Base-by-base conservation (phyloP, 2,888 invertebrate species). In the Hirtodrosophila confusa region DNA sequence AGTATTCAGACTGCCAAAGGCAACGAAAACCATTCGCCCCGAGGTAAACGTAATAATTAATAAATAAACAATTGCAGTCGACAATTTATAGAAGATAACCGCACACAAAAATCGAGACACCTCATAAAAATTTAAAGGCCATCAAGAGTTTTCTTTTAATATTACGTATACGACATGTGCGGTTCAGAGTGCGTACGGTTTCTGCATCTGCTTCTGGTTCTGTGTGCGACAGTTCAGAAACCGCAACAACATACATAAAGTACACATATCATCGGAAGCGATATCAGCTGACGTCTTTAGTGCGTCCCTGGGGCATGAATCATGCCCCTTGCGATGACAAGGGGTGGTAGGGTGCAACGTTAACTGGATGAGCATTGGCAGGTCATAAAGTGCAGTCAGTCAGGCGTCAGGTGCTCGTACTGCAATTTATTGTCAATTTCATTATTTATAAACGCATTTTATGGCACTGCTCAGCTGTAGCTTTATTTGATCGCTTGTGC, bases 341-440 rank as follows among this genome's bases (percentile, higher is more conserved):
- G 17, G 17, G 17, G 47, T 24, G 12, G 44, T 41, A 43, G 39
- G 33, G 8, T 39, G 7, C 7, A 47, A 12, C 41, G 12, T 44
- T 47, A n/a, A 27, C 12, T 66, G 66, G 48, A 69, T 67, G 37
- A 72, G 43, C 67, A 66, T 66, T 75, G 77, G 49, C 74, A 78
- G 75, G 57, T 74, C 68, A 62, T 82, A 74, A 82, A 82, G 73
- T 76, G 78, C 85, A 85, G 63, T 63, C 73, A 75, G 73, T 7
- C 58, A 50, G 36, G 44, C 49, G 61, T 24, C 58, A 70, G 69
- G 27, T 57, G 57, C 45, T 57, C 50, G 47, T 65, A 17, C 51
- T 65, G 60, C 72, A 77, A 63, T 86, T 86, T 86, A 82, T 77
- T 70, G 78, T 58, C 69, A 62, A 73, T 78, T 86, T 67, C 68